Percentiles rank a stretch among this genome's conserved stretches.
phyloP scores from a whole-genome alignment of 2,888 invertebrate species.

The Kuschelorhynchus macadamiae region DNA sequence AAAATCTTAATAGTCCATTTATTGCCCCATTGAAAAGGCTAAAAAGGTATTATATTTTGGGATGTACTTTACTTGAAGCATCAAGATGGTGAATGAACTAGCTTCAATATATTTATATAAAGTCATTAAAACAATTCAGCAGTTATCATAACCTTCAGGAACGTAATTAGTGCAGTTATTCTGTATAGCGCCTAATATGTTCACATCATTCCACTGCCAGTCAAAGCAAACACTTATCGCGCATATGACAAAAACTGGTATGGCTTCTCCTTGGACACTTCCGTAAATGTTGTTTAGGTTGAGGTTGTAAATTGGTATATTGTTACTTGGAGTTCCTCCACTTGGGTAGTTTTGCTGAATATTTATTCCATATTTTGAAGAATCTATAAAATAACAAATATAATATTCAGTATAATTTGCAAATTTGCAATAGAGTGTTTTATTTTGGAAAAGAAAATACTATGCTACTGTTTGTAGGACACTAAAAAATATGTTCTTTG shows the following conservation, averaged over 20 bases:
- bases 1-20: no score
- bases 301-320: constrained; percentile 47
- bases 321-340: constrained; percentile 13
- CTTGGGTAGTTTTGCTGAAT: constrained; percentile 50
- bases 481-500: no score
- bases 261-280: constrained; percentile 25
- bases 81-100: no score
- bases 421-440: no score
- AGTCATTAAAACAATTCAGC: no score
- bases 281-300: constrained; percentile 40
- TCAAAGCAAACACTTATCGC: constrained; percentile 45
- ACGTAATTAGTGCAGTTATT: constrained; percentile 43
- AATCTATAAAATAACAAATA: constrained; percentile 29
- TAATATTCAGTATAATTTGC: not conserved
- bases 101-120: no score
- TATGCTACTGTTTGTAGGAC: no score
- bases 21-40: no score
- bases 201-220: constrained; percentile 44
- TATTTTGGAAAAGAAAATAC: no score
- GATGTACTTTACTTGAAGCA: no score
- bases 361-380: constrained; percentile 47
- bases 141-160: constrained; percentile 40
- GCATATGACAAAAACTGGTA: constrained; percentile 50
- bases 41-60: no score
- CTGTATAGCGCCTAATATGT: constrained; percentile 23